Conservation (phyloP, 2,113 vertebrate species). For the Himantopus leucocephalus region DNA sequence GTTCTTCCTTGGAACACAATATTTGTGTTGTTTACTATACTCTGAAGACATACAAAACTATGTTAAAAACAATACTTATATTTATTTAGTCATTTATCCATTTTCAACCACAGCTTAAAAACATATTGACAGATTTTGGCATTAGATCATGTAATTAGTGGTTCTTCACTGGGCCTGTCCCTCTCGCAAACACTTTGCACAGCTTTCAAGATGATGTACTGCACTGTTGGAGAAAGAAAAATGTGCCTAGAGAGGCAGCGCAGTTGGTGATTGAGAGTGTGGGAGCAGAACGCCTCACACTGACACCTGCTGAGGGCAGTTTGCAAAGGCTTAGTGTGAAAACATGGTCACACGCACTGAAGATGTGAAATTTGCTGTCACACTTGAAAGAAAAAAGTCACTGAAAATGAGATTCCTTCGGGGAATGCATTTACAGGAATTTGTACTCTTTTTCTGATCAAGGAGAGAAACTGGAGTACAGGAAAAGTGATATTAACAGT, state of each 20-base stretch:
- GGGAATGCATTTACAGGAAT: neutral
- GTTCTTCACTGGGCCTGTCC: neutral
- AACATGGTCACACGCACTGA: neutral
- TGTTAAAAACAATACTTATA: neutral
- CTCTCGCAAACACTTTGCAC: neutral
- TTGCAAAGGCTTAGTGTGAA: neutral
- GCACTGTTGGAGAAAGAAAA: neutral
- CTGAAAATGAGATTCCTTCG: neutral
- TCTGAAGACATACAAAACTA: neutral
- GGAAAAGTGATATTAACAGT: neutral
- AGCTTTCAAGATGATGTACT: neutral
- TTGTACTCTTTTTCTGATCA: neutral
- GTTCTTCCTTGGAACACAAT: neutral
- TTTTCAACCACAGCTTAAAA: neutral
- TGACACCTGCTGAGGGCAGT: neutral
- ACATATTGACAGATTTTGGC: neutral
- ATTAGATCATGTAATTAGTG: neutral
- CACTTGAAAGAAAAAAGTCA: neutral
- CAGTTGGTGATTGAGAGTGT: neutral
- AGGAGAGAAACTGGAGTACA: neutral
- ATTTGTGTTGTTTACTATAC: neutral
- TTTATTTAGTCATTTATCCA: neutral
- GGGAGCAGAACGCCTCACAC: neutral
- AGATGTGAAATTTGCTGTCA: constrained; percentile 8
- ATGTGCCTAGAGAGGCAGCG: neutral